A percentile compares a stretch with the other conserved stretches of the same genome.
Conservation (phyloP, 2,797 vertebrate species). For the Rhadinocentrus ornatus region DNA sequence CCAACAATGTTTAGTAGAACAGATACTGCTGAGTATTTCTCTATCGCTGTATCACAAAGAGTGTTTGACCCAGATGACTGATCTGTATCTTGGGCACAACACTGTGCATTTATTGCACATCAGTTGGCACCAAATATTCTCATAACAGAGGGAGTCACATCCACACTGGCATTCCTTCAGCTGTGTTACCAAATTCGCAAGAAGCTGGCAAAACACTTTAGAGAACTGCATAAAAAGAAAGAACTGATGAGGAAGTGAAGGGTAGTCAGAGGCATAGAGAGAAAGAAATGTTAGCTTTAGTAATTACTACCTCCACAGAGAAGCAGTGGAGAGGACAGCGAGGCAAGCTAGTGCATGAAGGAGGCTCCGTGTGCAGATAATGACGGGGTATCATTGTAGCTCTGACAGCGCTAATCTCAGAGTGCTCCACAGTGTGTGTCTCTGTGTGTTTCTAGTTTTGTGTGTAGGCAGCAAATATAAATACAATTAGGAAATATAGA, state of each 20-base stretch:
- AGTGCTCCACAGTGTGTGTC: conserved; percentile 57
- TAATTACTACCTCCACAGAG: conserved; percentile 85
- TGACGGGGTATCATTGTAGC: conserved; percentile 84
- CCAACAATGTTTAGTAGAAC: conserved; percentile 63
- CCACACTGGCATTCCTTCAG: conserved; percentile 58
- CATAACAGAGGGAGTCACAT: conserved; percentile 56
- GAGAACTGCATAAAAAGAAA: conserved; percentile 44
- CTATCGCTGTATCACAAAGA: conserved; percentile 48
- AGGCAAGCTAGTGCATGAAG: conserved; percentile 76
- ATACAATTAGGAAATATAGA: conserved; percentile 44
- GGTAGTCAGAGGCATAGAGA: conserved; percentile 66
- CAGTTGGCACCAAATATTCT: conserved; percentile 76
- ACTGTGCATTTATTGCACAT: conserved; percentile 74
- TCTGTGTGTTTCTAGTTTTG: conserved; percentile 39
- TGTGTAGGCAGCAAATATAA: conserved; percentile 39
- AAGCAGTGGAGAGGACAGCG: conserved; percentile 78
- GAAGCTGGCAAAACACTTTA: conserved; percentile 50
- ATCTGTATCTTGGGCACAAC: conserved; percentile 64
- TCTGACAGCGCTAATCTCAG: conserved; percentile 87
- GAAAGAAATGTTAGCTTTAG: conserved; percentile 80
- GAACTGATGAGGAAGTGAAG: conserved; percentile 57
- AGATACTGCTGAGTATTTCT: conserved; percentile 54
- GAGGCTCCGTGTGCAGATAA: conserved; percentile 84
- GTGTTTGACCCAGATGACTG: conserved; percentile 66
- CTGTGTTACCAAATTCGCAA: conserved; percentile 66